Evolutionary conservation across 1,140 invertebrate species (phyloP).

Genomic region (Papilio dardanus): DNA sequence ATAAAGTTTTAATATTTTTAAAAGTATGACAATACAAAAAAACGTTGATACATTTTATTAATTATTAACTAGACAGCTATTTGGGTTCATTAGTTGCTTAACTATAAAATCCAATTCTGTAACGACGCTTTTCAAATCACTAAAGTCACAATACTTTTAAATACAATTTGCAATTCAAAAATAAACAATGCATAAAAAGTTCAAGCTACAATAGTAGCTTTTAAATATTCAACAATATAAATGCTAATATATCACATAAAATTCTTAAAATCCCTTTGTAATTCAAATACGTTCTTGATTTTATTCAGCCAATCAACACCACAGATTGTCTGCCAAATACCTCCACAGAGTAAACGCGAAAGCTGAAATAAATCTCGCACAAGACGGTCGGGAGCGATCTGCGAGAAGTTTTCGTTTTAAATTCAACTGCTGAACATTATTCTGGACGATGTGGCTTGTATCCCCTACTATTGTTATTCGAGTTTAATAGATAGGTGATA

Average conservation of each 20-base stretch:
- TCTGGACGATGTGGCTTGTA: constrained; percentile 44
- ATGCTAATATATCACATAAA: constrained; percentile 30
- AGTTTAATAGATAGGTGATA: not conserved
- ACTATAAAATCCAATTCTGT: not conserved
- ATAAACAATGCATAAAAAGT: not conserved
- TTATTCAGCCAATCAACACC: constrained; percentile 40
- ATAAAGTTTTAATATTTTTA: not conserved
- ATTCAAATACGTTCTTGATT: constrained; percentile 32
- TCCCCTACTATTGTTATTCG: constrained; percentile 37
- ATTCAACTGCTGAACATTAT: constrained; percentile 60
- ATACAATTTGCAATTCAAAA: not conserved
- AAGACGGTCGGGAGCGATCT: constrained; percentile 55
- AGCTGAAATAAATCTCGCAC: constrained; percentile 70
- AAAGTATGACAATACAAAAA: too few species aligned
- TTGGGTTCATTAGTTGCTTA: too few species aligned
- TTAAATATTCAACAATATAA: constrained; percentile 30
- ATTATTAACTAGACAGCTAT: too few species aligned
- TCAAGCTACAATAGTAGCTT: not conserved
- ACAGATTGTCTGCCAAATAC: constrained; percentile 39
- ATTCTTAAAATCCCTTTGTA: constrained; percentile 31
- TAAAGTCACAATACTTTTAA: not conserved
- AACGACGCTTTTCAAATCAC: not conserved
- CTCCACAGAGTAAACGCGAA: constrained; percentile 59
- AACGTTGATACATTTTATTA: too few species aligned
- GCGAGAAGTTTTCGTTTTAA: constrained; percentile 57